Conservation (phyloP, 2,113 vertebrate genomes). For the Atrichornis clamosus region DNA sequence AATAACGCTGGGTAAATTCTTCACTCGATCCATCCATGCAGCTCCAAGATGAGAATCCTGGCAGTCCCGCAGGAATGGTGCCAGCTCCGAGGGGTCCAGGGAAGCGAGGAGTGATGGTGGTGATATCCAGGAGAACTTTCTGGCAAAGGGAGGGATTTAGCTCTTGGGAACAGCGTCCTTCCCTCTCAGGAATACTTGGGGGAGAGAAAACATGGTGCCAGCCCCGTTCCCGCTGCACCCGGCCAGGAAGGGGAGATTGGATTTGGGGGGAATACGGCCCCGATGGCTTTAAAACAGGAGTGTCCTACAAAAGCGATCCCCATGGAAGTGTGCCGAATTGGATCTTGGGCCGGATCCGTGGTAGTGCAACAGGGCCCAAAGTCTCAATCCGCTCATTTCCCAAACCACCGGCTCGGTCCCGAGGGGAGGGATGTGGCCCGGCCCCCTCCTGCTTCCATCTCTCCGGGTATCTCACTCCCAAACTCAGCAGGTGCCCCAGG, state of each 20-base stretch:
- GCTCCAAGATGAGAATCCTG: conserved; percentile 4
- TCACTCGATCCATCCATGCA: background rate
- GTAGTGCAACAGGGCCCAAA: conserved; percentile 65
- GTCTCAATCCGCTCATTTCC: conserved; percentile 35
- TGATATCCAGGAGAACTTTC: background rate
- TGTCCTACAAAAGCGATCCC: conserved; percentile 27
- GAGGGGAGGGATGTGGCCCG: background rate
- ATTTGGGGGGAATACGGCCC: conserved; percentile 36
- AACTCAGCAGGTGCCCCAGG: conserved; percentile 40
- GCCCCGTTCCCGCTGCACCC: background rate
- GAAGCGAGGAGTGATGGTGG: background rate
- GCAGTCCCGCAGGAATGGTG: background rate
- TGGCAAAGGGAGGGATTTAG: background rate
- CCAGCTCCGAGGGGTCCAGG: background rate
- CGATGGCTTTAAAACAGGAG: conserved; percentile 62
- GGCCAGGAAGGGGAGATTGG: background rate
- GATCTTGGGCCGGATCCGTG: conserved; percentile 21
- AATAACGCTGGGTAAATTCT: background rate
- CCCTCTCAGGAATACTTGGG: background rate
- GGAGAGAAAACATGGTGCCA: background rate
- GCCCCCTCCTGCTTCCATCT: background rate
- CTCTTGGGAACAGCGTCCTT: background rate
- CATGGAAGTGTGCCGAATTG: background rate
- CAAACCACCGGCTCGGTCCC: background rate
- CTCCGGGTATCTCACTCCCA: background rate